phyloP scores from a whole-genome alignment of 1,140 invertebrate genomes.

The Lasaia peninsularis region DNA sequence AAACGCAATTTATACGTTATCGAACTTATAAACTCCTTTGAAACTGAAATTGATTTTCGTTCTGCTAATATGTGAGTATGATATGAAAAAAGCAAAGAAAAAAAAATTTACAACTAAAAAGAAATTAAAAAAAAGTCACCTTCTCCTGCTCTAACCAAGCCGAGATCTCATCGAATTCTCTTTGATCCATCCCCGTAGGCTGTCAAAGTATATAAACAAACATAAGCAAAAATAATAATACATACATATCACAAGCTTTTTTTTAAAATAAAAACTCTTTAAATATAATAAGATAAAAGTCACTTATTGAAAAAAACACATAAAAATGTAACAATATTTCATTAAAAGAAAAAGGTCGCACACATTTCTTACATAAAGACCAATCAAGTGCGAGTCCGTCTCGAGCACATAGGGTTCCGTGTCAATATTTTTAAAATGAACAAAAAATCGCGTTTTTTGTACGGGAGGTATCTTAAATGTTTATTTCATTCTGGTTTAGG shows the following conservation, averaged over 20 bases:
- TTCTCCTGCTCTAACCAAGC: slow-evolving; percentile 87
- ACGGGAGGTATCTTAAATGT: too few species aligned
- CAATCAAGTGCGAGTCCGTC: too few species aligned
- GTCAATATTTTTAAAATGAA: too few species aligned
- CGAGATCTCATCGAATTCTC: slow-evolving; percentile 96
- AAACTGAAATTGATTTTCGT: too few species aligned
- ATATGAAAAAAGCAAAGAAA: slow-evolving; percentile 16
- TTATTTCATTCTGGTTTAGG: too few species aligned
- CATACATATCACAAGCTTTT: slow-evolving; percentile 25
- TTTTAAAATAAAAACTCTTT: slow-evolving; percentile 28
- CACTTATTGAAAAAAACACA: neutral
- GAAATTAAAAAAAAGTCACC: slow-evolving; percentile 53
- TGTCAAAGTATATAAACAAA: slow-evolving; percentile 41
- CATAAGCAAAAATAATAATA: slow-evolving; percentile 34
- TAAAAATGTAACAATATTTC: neutral
- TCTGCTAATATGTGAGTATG: neutral
- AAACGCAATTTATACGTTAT: too few species aligned
- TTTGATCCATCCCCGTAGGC: slow-evolving; percentile 85
- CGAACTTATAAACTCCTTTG: neutral
- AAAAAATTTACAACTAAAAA: slow-evolving; percentile 24
- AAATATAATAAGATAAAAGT: neutral
- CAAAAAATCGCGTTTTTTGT: too few species aligned
- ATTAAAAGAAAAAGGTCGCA: too few species aligned
- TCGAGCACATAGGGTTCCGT: too few species aligned
- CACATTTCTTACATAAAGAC: too few species aligned